Percentiles rank a stretch among this genome's conserved stretches.
These are phyloP conservation scores for Venusia cambrica DNA, from an alignment of 2,888 invertebrate genomes.

Conservation along the genomic window DNA sequence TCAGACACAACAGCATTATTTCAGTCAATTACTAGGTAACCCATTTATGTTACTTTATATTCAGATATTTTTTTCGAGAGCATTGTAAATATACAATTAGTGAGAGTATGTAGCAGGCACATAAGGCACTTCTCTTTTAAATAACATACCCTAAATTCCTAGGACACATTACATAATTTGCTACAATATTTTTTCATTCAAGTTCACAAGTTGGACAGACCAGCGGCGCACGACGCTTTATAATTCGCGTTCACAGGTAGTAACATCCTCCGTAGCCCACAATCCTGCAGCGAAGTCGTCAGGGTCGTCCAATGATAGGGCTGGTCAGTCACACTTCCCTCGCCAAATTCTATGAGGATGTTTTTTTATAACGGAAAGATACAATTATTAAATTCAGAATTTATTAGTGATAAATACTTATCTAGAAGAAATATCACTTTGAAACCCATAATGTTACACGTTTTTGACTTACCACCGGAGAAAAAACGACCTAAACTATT, in stretches of 20 bases:
- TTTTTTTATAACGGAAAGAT: conserved; percentile 65
- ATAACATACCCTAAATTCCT: too few relatives aligned
- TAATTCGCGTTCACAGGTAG: conserved; percentile 43
- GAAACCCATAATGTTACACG: conserved; percentile 70
- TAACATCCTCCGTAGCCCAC: conserved; percentile 27
- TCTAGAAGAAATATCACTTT: conserved; percentile 58
- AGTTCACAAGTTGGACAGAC: not conserved
- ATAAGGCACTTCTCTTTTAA: too few relatives aligned
- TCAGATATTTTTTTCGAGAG: too few relatives aligned
- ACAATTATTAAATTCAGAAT: conserved; percentile 60
- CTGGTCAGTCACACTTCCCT: conserved; percentile 45
- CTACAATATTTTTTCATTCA: too few relatives aligned
- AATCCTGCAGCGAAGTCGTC: conserved; percentile 41
- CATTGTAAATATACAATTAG: too few relatives aligned
- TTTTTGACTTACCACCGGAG: conserved; percentile 75
- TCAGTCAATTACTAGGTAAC: too few relatives aligned
- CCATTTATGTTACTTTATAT: too few relatives aligned
- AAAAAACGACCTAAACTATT: conserved; percentile 55
- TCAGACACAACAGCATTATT: too few relatives aligned
- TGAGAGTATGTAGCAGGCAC: too few relatives aligned
- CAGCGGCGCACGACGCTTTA: conserved; percentile 1
- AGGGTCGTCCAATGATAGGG: conserved; percentile 45
- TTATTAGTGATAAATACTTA: conserved; percentile 73
- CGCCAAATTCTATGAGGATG: conserved; percentile 53
- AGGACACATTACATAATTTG: too few relatives aligned